These are phyloP conservation scores for Eulimnadia texana DNA, from an alignment of 1,140 invertebrate genomes.

Conservation along the genomic window DNA sequence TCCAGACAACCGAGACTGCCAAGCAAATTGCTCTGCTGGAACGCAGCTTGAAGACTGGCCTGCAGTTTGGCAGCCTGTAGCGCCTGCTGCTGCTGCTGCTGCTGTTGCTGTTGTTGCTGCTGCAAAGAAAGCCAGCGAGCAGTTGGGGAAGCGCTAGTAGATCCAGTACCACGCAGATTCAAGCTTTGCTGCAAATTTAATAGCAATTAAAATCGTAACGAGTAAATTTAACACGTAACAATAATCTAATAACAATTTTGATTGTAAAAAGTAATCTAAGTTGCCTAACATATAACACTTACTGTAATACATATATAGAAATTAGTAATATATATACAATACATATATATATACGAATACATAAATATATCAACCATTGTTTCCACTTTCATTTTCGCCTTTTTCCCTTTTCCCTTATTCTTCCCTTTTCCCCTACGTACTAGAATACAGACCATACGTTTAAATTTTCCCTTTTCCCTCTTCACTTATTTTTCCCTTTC, in stretches of 20 bases:
- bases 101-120: constrained; percentile 4
- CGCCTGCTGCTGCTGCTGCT: constrained; percentile 8
- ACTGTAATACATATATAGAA: background rate
- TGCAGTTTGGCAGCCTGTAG: constrained; percentile 8
- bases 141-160: background rate
- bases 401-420: background rate
- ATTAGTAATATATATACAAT: background rate
- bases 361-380: background rate
- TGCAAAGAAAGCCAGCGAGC: background rate
- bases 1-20: background rate
- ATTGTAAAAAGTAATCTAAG: background rate
- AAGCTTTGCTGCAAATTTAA: constrained; percentile 12
- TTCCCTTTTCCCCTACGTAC: too few species aligned
- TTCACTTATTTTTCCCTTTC: too few species aligned
- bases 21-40: background rate
- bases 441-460: too few species aligned
- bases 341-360: background rate
- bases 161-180: background rate
- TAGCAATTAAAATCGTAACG: background rate
- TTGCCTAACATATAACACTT: background rate
- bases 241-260: too few species aligned
- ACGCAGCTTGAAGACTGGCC: constrained; percentile 7
- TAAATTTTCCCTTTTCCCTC: too few species aligned
- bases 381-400: background rate
- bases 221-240: too few species aligned